phyloP scores from a whole-genome alignment of 2,113 vertebrate species.

The Tyrannus savana region DNA sequence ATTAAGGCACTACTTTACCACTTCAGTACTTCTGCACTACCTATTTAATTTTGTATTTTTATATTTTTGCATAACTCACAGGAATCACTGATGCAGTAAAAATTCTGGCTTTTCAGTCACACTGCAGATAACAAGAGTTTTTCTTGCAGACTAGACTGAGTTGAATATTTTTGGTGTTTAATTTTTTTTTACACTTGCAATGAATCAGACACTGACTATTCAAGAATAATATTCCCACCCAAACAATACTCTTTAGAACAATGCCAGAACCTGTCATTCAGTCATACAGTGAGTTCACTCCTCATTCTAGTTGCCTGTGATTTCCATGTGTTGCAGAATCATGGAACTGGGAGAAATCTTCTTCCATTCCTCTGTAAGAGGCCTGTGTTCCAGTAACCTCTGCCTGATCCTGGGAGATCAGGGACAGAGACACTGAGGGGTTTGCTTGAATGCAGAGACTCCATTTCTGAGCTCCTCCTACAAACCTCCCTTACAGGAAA shows the following conservation, averaged over 20 bases:
- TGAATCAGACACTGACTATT: not conserved
- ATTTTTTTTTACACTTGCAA: not conserved
- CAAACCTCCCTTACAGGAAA: not conserved
- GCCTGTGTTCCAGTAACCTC: accelerated
- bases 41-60: not conserved
- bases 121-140: not conserved
- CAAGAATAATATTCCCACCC: not conserved
- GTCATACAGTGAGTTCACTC: not conserved
- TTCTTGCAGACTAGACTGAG: not conserved
- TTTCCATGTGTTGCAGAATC: not conserved
- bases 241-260: not conserved
- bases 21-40: not conserved
- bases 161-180: not conserved
- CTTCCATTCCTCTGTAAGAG: not conserved
- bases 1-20: not conserved
- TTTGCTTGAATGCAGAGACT: not conserved
- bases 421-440: not conserved
- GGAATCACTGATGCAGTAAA: not conserved
- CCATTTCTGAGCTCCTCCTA: not conserved
- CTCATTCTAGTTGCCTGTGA: not conserved
- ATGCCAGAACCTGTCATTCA: not conserved
- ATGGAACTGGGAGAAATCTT: not conserved
- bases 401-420: not conserved
- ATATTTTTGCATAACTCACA: not conserved
- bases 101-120: not conserved